phyloP scores from a whole-genome alignment of 1,140 invertebrate species.

The Hyphantria cunea region DNA sequence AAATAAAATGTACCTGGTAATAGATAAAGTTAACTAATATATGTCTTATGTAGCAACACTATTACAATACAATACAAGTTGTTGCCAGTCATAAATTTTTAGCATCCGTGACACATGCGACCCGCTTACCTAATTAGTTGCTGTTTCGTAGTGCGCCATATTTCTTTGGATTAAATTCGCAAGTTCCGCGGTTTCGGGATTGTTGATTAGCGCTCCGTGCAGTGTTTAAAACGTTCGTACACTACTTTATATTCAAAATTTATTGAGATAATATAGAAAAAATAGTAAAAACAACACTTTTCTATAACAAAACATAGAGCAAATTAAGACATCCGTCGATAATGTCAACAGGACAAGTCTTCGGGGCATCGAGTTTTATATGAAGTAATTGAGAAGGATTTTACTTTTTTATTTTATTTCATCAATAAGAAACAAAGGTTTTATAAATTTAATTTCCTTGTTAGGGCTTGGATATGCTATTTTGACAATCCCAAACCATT shows the following conservation, averaged over 20 bases:
- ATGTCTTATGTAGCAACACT: background rate
- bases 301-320: no score
- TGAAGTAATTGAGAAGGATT: no score
- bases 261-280: no score
- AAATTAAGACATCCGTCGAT: no score
- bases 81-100: background rate
- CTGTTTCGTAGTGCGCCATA: slow-evolving; percentile 5
- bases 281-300: no score
- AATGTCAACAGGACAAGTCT: no score
- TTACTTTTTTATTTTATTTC: no score
- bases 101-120: background rate
- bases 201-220: slow-evolving; percentile 18
- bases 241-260: slow-evolving; percentile 1
- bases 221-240: slow-evolving; percentile 8
- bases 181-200: slow-evolving; percentile 19
- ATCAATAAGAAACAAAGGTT: no score
- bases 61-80: background rate
- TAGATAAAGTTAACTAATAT: background rate
- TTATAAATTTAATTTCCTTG: no score
- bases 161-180: slow-evolving; percentile 26
- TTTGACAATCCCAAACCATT: no score
- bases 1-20: background rate
- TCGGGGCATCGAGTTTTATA: no score
- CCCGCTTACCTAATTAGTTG: slow-evolving; percentile 28
- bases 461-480: no score